Base-by-base conservation (phyloP, 2,888 invertebrate species). In the Lasioglossum malachurum region DNA sequence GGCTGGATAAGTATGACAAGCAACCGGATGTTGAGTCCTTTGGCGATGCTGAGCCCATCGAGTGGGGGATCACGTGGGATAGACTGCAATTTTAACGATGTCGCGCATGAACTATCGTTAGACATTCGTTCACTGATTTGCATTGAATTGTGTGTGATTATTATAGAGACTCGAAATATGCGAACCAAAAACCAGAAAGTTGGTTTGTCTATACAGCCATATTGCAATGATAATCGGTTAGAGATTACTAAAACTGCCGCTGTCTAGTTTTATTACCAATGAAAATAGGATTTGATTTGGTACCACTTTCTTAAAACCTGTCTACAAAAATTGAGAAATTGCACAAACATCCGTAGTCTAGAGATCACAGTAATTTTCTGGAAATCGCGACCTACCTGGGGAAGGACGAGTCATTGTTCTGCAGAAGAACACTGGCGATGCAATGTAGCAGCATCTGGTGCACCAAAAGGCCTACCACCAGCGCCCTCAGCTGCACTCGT, bases 401-500 rank as follows among this genome's bases (percentile, higher is more conserved):
- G 90, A 97, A 96, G 23, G 97, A 96, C 89, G 97, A 96, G 23
- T 96, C 96, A 1, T 96, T 96, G 4, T 97, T 97, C 93, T 98
- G 98, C 67, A 99, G 96, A 31, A 99, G 96, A 27, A 99, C 96
- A 92, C 98, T 98, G 4, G 98, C 99, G 85, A 99, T 97, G 79
- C 98, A 98, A 96, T 99, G 99, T 53, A 99, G 96, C 78, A 99
- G 96, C 96, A 99, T 98, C 96, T 99, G 99, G 95, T 99, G 99
- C 8, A 99, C 98, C 89, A 99, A 95, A 83, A 99, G 96, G 3
- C 99, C 98, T 4, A 99, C 98, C 0, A 99, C 98, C 78, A 99
- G 95, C 89, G 97, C 98, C 93, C 98, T 97, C 93, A 99, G 98
- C 4, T 99, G 98, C 87, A 99, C 98, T 90, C 98, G 96, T 49